phyloP scores from a whole-genome alignment of 1,140 invertebrate genomes.

The Atta colombica region DNA sequence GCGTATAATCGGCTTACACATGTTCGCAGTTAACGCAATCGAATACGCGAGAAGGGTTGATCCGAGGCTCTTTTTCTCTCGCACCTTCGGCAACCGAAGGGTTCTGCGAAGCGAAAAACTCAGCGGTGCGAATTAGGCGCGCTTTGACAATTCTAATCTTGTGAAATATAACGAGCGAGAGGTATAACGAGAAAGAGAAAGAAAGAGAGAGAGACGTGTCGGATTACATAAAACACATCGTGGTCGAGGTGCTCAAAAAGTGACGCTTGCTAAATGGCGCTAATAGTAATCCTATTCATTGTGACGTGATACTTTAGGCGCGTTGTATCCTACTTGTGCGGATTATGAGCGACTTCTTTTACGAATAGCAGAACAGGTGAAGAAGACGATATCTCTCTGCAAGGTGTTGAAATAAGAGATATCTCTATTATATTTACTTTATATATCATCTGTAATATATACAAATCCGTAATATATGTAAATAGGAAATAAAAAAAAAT shows the following conservation, averaged over 20 bases:
- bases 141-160: conserved; percentile 72
- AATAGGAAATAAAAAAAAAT: neutral
- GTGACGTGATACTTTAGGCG: conserved; percentile 34
- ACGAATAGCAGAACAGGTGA: neutral
- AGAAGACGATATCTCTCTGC: neutral
- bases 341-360: conserved; percentile 40
- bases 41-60: conserved; percentile 41
- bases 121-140: conserved; percentile 64
- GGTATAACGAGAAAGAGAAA: conserved; percentile 50
- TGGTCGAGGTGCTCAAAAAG: conserved; percentile 9
- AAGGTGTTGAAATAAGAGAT: conserved; percentile 50
- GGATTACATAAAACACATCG: conserved; percentile 65
- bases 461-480: conserved; percentile 11
- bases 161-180: conserved; percentile 68
- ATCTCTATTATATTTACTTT: conserved; percentile 34
- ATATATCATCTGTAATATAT: conserved; percentile 29
- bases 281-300: conserved; percentile 73
- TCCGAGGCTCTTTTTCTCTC: neutral
- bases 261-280: conserved; percentile 65
- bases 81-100: neutral
- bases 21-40: conserved; percentile 47
- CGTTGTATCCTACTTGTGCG: conserved; percentile 36
- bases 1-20: conserved; percentile 70
- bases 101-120: conserved; percentile 44
- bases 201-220: neutral